Percentiles rank a stretch among this genome's conserved stretches.
Conservation (phyloP, 2,888 invertebrate species). For the Pristionchus japonicus region DNA sequence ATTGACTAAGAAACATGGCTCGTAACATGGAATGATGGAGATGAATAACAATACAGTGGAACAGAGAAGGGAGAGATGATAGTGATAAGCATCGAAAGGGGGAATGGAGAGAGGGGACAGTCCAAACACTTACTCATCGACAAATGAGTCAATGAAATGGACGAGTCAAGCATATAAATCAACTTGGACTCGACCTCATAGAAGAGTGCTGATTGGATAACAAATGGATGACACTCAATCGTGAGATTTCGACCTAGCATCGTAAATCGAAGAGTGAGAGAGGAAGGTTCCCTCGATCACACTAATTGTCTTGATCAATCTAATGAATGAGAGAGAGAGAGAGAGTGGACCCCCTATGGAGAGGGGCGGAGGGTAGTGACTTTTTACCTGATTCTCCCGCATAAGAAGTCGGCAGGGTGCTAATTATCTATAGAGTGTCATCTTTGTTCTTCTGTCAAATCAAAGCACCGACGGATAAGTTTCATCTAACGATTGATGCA, state of each 20-base stretch:
- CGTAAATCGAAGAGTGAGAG: constrained; percentile 4
- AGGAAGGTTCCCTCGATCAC: neutral
- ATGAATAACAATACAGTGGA: neutral
- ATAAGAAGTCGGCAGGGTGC: neutral
- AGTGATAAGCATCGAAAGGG: constrained; percentile 11
- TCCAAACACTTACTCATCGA: constrained; percentile 36
- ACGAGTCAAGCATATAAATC: constrained; percentile 10
- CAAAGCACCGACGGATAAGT: neutral
- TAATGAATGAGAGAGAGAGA: neutral
- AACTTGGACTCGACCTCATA: constrained; percentile 1
- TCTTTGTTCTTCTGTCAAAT: neutral
- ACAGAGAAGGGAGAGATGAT: neutral
- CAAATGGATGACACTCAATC: constrained; percentile 23
- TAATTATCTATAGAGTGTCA: neutral
- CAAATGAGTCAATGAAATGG: constrained; percentile 34
- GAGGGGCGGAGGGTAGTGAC: neutral
- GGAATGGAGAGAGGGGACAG: neutral
- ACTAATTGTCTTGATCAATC: constrained; percentile 14
- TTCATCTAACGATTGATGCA: neutral
- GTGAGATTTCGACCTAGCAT: constrained; percentile 19
- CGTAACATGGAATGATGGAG: neutral
- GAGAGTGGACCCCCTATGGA: neutral
- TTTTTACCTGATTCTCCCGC: neutral
- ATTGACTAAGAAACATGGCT: neutral
- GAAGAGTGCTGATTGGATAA: constrained; percentile 27